phyloP scores from a whole-genome alignment of 2,113 vertebrate genomes.

The Tachycineta bicolor region DNA sequence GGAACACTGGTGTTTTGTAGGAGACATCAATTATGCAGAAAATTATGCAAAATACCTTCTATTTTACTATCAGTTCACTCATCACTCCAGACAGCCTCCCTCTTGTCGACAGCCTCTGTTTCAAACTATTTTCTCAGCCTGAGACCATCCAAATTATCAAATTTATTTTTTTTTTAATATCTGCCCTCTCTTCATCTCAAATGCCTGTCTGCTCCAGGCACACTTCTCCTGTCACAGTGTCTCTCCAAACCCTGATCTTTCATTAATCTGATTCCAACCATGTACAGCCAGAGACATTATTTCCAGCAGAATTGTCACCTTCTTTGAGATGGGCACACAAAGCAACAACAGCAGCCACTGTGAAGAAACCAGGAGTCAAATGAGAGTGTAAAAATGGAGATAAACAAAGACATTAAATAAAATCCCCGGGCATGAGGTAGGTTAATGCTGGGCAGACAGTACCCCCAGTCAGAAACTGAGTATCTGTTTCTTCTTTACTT shows the following conservation, averaged over 20 bases:
- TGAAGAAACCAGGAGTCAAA: not conserved
- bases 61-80: not conserved
- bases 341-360: not conserved
- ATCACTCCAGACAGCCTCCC: not conserved
- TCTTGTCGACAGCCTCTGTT: not conserved
- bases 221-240: not conserved
- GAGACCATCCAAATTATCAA: not conserved
- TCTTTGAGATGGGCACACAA: not conserved
- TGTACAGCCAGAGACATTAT: rapidly evolving
- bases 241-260: not conserved
- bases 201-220: not conserved
- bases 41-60: not conserved
- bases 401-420: not conserved
- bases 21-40: not conserved
- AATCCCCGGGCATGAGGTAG: not conserved
- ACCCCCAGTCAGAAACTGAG: not conserved
- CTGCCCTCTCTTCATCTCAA: not conserved
- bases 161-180: not conserved
- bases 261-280: not conserved
- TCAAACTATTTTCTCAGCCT: not conserved
- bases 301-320: not conserved
- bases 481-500: not conserved
- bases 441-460: not conserved
- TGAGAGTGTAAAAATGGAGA: not conserved
- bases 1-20: not conserved